Percentiles rank a stretch among this genome's conserved stretches.
These are phyloP conservation scores for Pterostichus niger DNA, from an alignment of 2,888 invertebrate genomes.

Conservation along the genomic window DNA sequence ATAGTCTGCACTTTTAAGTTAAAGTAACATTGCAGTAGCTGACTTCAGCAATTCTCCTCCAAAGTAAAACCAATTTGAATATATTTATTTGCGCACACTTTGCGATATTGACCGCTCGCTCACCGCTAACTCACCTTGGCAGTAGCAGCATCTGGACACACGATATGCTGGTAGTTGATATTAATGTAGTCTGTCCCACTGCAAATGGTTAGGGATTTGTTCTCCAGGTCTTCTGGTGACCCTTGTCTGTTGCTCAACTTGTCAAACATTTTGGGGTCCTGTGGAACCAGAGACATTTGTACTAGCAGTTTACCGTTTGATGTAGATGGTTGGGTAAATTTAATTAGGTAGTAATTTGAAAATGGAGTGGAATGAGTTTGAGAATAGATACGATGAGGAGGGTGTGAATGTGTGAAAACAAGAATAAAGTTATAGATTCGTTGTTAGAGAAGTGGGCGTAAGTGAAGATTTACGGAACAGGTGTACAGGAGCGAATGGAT, in stretches of 20 bases:
- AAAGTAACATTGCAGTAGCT: too few species aligned
- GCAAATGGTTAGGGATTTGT: conserved; percentile 97
- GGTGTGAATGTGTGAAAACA: too few species aligned
- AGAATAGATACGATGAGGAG: too few species aligned
- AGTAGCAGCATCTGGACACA: conserved; percentile 94
- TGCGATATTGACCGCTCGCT: conserved; percentile 68
- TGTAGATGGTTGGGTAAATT: conserved; percentile 10
- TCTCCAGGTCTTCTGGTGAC: conserved; percentile 86
- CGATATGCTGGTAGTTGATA: conserved; percentile 98
- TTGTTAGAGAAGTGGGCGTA: too few species aligned
- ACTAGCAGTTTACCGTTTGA: too few species aligned
- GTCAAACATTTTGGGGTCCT: conserved; percentile 90
- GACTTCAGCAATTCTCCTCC: too few species aligned
- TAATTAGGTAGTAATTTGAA: not conserved
- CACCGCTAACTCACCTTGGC: conserved; percentile 93
- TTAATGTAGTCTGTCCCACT: conserved; percentile 99
- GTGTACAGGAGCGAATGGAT: too few species aligned
- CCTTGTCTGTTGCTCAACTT: conserved; percentile 91
- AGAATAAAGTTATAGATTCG: too few species aligned
- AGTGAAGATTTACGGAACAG: too few species aligned
- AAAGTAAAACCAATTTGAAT: too few species aligned
- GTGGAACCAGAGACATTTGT: conserved; percentile 64
- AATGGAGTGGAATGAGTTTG: too few species aligned
- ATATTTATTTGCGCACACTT: conserved; percentile 4
- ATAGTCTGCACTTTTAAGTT: too few species aligned